phyloP scores from a whole-genome alignment of 2,888 invertebrate species.

The Yponomeuta plumbellus region DNA sequence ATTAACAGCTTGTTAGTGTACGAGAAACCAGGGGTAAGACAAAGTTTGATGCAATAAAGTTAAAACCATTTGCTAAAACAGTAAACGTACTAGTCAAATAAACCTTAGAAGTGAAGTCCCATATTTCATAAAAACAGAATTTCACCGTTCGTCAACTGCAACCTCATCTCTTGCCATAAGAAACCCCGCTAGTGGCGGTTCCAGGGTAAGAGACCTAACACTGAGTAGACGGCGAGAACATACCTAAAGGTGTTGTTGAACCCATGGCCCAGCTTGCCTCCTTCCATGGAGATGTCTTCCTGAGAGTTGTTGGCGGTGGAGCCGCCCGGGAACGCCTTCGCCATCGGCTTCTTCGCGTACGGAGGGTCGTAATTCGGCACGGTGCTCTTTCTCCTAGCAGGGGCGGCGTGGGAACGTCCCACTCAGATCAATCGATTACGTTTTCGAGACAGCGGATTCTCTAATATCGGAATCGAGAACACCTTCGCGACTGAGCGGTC shows the following conservation, averaged over 20 bases:
- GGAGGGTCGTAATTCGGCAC: constrained; percentile 93
- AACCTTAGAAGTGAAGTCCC: too few relatives aligned
- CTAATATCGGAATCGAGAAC: constrained; percentile 43
- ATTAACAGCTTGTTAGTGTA: too few relatives aligned
- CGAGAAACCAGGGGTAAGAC: too few relatives aligned
- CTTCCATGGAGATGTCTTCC: constrained; percentile 87
- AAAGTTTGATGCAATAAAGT: too few relatives aligned
- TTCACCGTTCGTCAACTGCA: too few relatives aligned
- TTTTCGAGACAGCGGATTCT: constrained; percentile 41
- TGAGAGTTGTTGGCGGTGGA: constrained; percentile 84
- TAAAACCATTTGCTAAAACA: too few relatives aligned
- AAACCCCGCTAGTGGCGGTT: not conserved
- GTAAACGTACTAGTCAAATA: too few relatives aligned
- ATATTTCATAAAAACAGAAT: too few relatives aligned
- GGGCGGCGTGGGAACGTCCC: constrained; percentile 75
- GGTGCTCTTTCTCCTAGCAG: constrained; percentile 90
- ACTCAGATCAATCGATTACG: constrained; percentile 76
- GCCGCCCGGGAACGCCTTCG: constrained; percentile 81
- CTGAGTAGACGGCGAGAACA: constrained; percentile 24
- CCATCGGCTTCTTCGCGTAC: constrained; percentile 88
- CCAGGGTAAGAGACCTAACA: not conserved
- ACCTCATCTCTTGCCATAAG: too few relatives aligned
- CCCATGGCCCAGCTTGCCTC: constrained; percentile 84
- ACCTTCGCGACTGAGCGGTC: constrained; percentile 29
- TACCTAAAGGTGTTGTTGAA: constrained; percentile 90